phyloP scores from a whole-genome alignment of 2,113 vertebrate genomes.

The Burhinus bistriatus region DNA sequence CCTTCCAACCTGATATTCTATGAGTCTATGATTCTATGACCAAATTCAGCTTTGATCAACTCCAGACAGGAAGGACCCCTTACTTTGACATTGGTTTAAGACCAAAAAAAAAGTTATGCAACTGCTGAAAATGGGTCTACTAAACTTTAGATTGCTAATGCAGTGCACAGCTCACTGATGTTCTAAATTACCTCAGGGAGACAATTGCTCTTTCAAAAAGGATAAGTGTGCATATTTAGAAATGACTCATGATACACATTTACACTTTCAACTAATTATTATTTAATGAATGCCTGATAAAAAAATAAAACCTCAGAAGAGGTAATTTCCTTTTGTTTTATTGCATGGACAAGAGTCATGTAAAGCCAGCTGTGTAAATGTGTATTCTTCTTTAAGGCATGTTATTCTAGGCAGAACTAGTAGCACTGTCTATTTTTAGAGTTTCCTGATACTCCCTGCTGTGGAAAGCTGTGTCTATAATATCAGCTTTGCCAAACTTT shows the following conservation, averaged over 20 bases:
- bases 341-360: neutral
- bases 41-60: neutral
- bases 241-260: slow-evolving; percentile 21
- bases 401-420: slow-evolving; percentile 42
- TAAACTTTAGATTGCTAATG: neutral
- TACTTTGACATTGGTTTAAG: neutral
- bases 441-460: slow-evolving; percentile 7
- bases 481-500: neutral
- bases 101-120: fast-evolving
- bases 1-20: neutral
- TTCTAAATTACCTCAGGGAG: neutral
- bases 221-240: neutral
- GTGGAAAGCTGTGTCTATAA: neutral
- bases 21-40: neutral
- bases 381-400: slow-evolving; percentile 40
- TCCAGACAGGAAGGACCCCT: neutral
- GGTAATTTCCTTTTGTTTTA: slow-evolving; percentile 65
- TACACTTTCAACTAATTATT: slow-evolving; percentile 54
- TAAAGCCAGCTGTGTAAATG: slow-evolving; percentile 65
- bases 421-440: slow-evolving; percentile 31
- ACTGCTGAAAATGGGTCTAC: neutral
- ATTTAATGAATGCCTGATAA: slow-evolving; percentile 22
- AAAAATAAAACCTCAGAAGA: slow-evolving; percentile 36
- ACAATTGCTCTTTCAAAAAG: neutral
- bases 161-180: neutral